These are phyloP conservation scores for Sardina pilchardus DNA, from an alignment of 2,113 vertebrate species.

Conservation along the genomic window DNA sequence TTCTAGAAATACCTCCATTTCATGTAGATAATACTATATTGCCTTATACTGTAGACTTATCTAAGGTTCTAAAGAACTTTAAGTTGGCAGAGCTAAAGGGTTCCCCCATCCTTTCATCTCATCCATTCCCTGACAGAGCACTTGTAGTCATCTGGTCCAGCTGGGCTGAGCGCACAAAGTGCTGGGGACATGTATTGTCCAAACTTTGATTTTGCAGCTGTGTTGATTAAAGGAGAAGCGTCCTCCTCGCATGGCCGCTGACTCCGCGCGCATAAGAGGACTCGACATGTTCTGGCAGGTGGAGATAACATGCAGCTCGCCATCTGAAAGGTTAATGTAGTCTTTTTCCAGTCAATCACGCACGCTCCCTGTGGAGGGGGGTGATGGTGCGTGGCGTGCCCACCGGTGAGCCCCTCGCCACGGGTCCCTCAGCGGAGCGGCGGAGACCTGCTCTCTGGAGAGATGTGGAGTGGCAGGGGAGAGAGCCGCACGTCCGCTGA, in stretches of 20 bases:
- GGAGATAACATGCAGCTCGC: neutral
- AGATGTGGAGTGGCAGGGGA: neutral
- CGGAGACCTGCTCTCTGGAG: neutral
- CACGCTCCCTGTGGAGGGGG: neutral
- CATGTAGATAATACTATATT: too few relatives aligned
- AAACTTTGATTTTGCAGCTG: neutral
- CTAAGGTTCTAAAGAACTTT: neutral
- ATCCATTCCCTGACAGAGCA: neutral
- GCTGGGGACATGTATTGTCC: neutral
- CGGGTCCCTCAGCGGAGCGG: neutral
- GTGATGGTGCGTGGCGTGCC: neutral
- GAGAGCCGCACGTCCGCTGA: neutral
- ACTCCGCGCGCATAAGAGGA: neutral
- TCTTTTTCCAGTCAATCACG: conserved; percentile 14
- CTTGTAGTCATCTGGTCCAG: neutral
- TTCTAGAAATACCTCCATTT: neutral
- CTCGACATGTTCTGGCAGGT: neutral
- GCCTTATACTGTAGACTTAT: neutral
- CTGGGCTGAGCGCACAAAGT: neutral
- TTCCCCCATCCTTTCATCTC: neutral
- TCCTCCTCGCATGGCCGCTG: neutral
- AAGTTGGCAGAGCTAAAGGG: neutral
- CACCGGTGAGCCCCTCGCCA: neutral
- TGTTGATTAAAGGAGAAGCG: neutral
- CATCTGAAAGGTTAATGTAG: conserved; percentile 7